Evolutionary conservation across 2,113 vertebrate species (phyloP).

Genomic region (Clarias gariepinus): DNA sequence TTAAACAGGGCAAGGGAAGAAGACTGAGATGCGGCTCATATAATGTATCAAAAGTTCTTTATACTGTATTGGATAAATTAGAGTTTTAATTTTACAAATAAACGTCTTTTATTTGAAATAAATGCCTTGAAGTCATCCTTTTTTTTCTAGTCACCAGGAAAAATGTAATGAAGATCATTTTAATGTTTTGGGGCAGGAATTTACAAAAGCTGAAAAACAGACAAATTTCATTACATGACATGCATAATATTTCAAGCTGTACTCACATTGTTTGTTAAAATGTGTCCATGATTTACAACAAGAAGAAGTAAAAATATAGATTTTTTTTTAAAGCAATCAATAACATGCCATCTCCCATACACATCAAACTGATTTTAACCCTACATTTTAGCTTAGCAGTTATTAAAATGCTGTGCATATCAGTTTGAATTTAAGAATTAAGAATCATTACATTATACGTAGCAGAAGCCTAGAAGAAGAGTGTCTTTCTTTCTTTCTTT

Average conservation of each 20-base stretch:
- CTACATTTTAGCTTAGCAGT: neutral
- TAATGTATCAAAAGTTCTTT: neutral
- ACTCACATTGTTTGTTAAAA: neutral
- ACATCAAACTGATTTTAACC: neutral
- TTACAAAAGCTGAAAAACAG: neutral
- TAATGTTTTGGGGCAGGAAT: neutral
- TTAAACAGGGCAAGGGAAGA: neutral
- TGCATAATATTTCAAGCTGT: neutral
- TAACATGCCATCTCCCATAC: neutral
- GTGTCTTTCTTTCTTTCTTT: constrained; percentile 12
- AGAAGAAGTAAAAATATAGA: neutral
- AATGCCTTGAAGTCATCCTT: neutral
- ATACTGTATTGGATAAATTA: neutral
- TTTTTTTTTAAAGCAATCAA: neutral
- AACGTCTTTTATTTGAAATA: neutral
- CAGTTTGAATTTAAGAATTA: neutral
- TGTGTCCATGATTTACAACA: neutral
- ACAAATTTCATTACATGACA: neutral
- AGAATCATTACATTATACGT: neutral
- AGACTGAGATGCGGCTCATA: neutral
- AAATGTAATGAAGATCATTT: neutral
- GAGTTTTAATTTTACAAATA: neutral
- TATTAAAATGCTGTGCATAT: neutral
- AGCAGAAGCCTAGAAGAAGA: neutral
- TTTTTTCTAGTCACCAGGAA: neutral